Percentiles rank a stretch among this genome's conserved stretches.
Conservation (phyloP, 2,797 vertebrate genomes). For the Gallirallus australis region DNA sequence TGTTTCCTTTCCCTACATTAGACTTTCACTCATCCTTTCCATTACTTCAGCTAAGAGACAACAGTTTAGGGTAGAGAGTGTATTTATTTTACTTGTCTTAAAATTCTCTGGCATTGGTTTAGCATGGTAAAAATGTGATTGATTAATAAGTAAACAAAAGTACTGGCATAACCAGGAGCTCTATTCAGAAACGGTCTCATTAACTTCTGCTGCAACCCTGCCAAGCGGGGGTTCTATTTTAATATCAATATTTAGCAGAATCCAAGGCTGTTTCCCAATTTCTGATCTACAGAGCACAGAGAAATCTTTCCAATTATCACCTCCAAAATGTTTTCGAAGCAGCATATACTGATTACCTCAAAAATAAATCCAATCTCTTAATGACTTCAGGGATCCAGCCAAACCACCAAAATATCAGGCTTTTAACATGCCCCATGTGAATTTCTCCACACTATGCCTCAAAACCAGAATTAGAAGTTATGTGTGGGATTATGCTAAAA, state of each 20-base stretch:
- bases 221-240: neutral
- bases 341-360: neutral
- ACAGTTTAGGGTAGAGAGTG: neutral
- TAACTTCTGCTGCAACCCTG: neutral
- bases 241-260: conserved; percentile 4
- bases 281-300: neutral
- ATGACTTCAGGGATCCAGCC: neutral
- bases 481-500: neutral
- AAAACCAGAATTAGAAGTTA: neutral
- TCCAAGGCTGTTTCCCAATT: neutral
- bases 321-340: neutral
- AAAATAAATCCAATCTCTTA: conserved; percentile 10
- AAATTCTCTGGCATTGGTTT: neutral
- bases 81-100: conserved; percentile 19
- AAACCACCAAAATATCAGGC: neutral
- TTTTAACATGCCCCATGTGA: neutral
- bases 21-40: neutral
- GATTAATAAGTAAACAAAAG: conserved; percentile 20
- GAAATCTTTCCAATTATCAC: neutral
- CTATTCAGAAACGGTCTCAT: neutral
- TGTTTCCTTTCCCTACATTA: neutral
- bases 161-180: neutral
- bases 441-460: neutral
- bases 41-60: neutral
- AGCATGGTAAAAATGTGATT: neutral